phyloP scores from a whole-genome alignment of 2,113 vertebrate species.

The Malaclemys terrapin region DNA sequence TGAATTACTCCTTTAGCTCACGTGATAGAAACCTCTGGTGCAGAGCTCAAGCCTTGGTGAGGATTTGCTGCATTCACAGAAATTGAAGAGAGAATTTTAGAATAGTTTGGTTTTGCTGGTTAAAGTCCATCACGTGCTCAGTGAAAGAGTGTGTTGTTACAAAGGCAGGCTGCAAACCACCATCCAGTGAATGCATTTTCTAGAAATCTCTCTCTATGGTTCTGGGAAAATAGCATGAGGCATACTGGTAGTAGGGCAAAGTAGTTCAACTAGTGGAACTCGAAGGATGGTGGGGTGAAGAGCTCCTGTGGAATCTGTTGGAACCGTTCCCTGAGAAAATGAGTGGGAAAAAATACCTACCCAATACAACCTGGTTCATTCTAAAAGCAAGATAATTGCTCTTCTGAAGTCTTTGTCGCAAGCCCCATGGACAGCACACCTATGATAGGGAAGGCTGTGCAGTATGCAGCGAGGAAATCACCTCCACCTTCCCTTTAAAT shows the following conservation, averaged over 20 bases:
- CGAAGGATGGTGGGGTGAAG: background rate
- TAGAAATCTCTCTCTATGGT: background rate
- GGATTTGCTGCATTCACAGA: background rate
- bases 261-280: background rate
- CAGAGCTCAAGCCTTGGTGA: background rate
- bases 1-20: background rate
- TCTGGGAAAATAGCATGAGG: background rate
- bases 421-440: background rate
- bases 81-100: background rate
- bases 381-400: background rate
- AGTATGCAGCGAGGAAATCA: too few relatives aligned
- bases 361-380: background rate
- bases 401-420: background rate
- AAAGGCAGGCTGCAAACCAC: background rate
- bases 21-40: rapidly evolving
- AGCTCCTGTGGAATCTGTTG: background rate
- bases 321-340: too few relatives aligned
- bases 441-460: background rate
- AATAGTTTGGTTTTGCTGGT: background rate
- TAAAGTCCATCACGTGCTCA: background rate
- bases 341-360: background rate
- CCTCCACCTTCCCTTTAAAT: background rate
- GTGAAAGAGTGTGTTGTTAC: background rate
- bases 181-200: background rate
- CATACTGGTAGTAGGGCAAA: background rate